These are phyloP conservation scores for Cephalotes varians DNA, from an alignment of 2,888 invertebrate genomes.

Conservation along the genomic window DNA sequence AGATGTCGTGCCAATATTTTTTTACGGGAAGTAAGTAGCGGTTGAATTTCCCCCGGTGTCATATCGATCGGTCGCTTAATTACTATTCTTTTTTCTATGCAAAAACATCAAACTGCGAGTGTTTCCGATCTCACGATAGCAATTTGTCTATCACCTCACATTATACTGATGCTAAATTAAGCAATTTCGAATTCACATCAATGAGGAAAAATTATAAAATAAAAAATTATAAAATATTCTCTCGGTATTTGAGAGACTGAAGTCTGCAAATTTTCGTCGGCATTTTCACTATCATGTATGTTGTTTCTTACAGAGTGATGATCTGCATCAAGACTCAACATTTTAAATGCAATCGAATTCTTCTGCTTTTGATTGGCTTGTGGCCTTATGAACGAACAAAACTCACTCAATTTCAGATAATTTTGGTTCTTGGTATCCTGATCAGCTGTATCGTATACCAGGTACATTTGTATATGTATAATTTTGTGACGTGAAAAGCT, in stretches of 20 bases:
- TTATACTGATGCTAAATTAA: not conserved
- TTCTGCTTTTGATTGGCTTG: not conserved
- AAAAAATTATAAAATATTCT: not conserved
- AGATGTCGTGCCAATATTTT: not conserved
- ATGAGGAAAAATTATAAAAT: not conserved
- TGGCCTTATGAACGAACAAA: not conserved
- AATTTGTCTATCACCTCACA: not conserved
- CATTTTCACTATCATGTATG: not conserved
- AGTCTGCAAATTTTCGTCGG: not conserved
- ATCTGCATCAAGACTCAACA: not conserved
- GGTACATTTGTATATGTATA: not conserved
- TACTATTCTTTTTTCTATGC: not conserved
- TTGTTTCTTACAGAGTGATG: not conserved
- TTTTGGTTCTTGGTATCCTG: not conserved
- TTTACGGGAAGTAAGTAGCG: not conserved
- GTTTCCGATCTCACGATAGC: not conserved
- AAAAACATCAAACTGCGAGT: not conserved
- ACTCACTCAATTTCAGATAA: not conserved
- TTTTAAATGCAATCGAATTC: not conserved
- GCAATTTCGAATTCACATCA: not conserved
- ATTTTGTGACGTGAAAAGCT: not conserved
- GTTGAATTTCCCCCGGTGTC: not conserved
- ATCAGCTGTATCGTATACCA: not conserved
- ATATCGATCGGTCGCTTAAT: not conserved
- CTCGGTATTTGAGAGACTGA: not conserved